Conservation (phyloP, 2,113 vertebrate species). For the Zosterops borbonicus region DNA sequence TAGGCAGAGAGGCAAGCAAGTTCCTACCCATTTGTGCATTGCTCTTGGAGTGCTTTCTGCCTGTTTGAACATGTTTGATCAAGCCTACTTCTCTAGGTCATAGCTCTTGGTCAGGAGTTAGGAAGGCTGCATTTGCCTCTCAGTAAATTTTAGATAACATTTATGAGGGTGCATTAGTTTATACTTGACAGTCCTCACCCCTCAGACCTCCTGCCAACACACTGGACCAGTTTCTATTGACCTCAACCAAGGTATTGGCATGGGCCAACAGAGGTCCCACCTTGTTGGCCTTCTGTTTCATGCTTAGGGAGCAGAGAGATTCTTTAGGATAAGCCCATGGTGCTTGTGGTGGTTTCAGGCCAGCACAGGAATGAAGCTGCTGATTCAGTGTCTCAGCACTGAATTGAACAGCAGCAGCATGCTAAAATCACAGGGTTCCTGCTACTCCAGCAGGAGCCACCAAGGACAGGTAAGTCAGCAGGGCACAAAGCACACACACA, state of each 20-base stretch:
- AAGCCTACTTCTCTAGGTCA: background rate
- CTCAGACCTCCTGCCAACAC: background rate
- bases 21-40: background rate
- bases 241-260: background rate
- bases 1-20: background rate
- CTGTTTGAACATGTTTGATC: background rate
- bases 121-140: background rate
- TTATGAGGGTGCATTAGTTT: background rate
- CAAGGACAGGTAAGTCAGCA: background rate
- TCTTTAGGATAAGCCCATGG: background rate
- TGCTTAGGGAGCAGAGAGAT: background rate
- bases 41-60: background rate
- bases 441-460: background rate
- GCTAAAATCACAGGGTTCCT: background rate
- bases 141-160: background rate
- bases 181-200: background rate
- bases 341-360: accelerated
- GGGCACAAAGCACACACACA: accelerated
- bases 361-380: background rate
- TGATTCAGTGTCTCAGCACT: background rate
- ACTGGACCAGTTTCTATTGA: background rate
- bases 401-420: background rate
- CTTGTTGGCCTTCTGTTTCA: background rate
- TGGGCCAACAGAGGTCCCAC: background rate
- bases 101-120: background rate